Evolutionary conservation across 2,888 invertebrate genomes (phyloP), one percentile per base, ranked within the genome.

Genomic region (Rhaphigaster nebulosa): DNA sequence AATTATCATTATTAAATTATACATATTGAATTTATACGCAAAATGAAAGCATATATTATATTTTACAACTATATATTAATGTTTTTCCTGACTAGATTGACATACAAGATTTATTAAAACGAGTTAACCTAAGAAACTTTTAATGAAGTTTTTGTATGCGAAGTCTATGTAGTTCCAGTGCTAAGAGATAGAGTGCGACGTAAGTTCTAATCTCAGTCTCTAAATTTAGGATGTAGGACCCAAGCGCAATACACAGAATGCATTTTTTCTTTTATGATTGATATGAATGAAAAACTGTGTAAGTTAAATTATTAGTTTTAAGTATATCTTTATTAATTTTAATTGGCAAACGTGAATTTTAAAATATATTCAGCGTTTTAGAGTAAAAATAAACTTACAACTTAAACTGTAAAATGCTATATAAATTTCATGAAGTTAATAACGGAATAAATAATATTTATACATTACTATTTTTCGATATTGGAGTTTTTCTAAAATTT

Each of bases 131-230:
- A 8, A 76, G 38, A 38, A 76, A 76, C 18, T 20, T 76, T 18
- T 76, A 34, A 76, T 76, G 34, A 84, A 84, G 45, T 38, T 18
- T 45, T 45, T 26, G 13, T 41, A 84, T 84, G n/a, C 84, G 41
- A 84, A 84, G 84, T 84, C 45, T 41, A 45, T n/a, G 84, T 84
- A 84, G 84, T 84, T 84, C 84, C 84, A 50, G 20, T 45, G 84
- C n/a, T 26, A 5, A 45, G 45, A 45, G 45, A 5, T 84, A 84
- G 84, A 84, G 84, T 84, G 84, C 84, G 84, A 84, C 38, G 20
- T 76, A 76, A 76, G 70, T 76, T 20, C 70, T 1, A 38, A 76
- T 38, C 38, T 8, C 34, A 38, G 70, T 34, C 34, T 10, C 34
- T 20, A 38, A 76, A 76, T 76, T 76, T 76, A 76, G 20, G 70